Percentiles rank a stretch among this genome's conserved stretches.
Conservation (phyloP, 2,888 invertebrate species). For the Leptopilina drosophilae region DNA sequence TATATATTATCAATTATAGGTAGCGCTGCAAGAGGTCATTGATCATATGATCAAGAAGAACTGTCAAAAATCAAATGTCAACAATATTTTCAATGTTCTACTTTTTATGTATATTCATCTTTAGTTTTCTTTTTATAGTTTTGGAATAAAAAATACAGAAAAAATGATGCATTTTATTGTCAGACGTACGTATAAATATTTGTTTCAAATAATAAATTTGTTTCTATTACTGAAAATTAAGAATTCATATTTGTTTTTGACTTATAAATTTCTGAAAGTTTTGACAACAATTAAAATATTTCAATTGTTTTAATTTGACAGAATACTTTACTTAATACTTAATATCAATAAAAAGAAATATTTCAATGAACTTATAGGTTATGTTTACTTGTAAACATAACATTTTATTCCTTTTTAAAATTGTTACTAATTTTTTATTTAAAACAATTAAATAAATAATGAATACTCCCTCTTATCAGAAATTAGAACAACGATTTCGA, state of each 20-base stretch:
- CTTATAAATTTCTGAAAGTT: background rate
- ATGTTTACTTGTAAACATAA: background rate
- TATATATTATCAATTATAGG: no score
- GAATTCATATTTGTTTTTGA: background rate
- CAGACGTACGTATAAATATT: constrained; percentile 22
- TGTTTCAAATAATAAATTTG: background rate
- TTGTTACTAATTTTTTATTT: background rate
- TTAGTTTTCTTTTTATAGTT: no score
- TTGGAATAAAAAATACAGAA: background rate
- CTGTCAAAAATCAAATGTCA: no score
- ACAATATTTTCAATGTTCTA: no score
- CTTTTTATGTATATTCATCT: no score
- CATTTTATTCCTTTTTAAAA: background rate
- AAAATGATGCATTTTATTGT: constrained; percentile 26
- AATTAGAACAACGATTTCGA: constrained; percentile 22
- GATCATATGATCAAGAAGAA: no score
- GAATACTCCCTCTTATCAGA: constrained; percentile 22
- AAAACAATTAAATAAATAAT: background rate
- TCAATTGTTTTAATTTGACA: constrained; percentile 23
- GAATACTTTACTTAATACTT: background rate
- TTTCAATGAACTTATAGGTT: background rate
- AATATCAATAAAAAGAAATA: background rate
- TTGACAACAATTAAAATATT: background rate
- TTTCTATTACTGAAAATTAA: background rate
- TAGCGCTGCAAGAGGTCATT: no score